Base-by-base conservation (phyloP, 2,888 invertebrate species). In the Leptinotarsa haldemani region DNA sequence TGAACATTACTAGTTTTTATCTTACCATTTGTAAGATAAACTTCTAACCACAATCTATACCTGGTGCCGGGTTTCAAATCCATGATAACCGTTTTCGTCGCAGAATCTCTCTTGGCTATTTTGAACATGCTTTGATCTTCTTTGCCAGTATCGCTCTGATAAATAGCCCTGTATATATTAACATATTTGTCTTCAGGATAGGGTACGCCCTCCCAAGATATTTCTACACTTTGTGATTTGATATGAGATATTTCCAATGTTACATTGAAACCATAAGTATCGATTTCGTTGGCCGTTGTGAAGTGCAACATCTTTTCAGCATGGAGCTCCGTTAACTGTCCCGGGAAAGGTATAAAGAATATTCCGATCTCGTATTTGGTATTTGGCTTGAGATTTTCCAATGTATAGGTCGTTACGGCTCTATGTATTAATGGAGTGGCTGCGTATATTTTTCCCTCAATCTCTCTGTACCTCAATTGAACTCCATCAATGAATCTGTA, bases 131-230 rank as follows among this genome's bases (percentile, higher is more conserved):
- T 93, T 69, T 90, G 92, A 82, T 93, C 92, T 82, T 94, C 93
- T 81, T 93, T 93, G 52, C 92, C 93, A 15, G 91, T 90, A 84
- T 93, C 94, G 82, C 92, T 93, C 85, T 94, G 93, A 86, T 94
- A 94, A 78, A 95, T 95, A 1, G 95, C 95, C 71, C 96, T 91
- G 88, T 94, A 96, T 82, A 97, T 95, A 80, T 96, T 94, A 67
- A 97, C 95, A 88, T 94, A 96, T 85, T 96, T 95, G 85, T 96
- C 96, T 77, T 95, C 94, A 0, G 97, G 97, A 80, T 94, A 92
- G 0, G 97, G 97, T 0, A 97, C 93, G 0, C 97, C 97, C 66
- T 89, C 91, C 95, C 96, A 96, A 5, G 91, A 90, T 7, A 97
- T 90, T 83, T 95, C 95, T 0, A 94, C 93, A 13, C 93, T 93